Evolutionary conservation across 2,113 vertebrate genomes (phyloP), one percentile per base, ranked within the genome.

Genomic region (Tricholaema leucomelas): DNA sequence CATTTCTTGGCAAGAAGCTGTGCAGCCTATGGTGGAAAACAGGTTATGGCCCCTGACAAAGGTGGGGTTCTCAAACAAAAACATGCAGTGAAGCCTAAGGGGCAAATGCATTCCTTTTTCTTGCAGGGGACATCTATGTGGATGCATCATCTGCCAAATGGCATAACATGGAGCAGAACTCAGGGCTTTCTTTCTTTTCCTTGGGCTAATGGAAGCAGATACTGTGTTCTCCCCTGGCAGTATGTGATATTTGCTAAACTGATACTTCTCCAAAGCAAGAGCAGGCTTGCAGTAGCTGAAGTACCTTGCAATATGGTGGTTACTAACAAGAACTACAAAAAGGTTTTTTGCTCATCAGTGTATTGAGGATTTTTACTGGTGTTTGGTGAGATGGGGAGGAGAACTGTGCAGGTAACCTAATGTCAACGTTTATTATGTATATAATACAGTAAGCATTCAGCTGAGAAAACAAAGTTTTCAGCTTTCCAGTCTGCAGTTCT

Each of bases 1-100:
- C 30, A 82, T 81, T 93, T 85, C 80, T 92, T 91, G 75, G 75
- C 84, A 91, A 80, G 86, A 92, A 70, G 33, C 31, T 91, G 31
- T 87, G 55, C 46, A 79, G 27, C 40, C 46, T 89, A 5, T 31
- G 72, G 42, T 60, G 77, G 54, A 91, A 92, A 91, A 80, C 5
- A 42, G 38, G 33, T 71, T 63, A 70, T 7, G 23, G 38, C 18
- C 52, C 20, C 46, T 80, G 55, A 33, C 12, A 6, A 38, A 28
- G 10, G 12, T 81, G 52, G 44, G 10, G 86, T 87, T 86, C 48
- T 79, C 30, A 38, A 38, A 58, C 2, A 3, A 40, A 88, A 92
- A 50, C 4, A 16, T 58, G 20, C 31, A 72, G 27, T 65, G 70
- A 66, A 86, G 35, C 31, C 44, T 54, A 3, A 46, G 69, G 38